These are phyloP conservation scores for Myotis daubentonii DNA, from an alignment of 2,797 vertebrate species.

Conservation along the genomic window DNA sequence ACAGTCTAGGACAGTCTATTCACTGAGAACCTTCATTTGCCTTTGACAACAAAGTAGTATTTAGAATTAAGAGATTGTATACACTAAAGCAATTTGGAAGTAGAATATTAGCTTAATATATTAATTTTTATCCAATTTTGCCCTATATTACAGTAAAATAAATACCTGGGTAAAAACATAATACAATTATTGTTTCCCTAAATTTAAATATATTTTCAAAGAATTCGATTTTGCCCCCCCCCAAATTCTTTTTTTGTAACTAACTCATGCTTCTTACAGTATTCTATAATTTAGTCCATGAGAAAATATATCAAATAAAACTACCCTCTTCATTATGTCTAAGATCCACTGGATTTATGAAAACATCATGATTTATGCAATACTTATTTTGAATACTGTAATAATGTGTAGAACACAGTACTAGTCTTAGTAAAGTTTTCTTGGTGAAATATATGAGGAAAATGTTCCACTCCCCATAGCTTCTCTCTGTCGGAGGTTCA, in stretches of 20 bases:
- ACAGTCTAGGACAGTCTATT: background rate
- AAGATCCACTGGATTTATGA: background rate
- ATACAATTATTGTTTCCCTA: background rate
- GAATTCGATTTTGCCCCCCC: background rate
- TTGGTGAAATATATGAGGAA: background rate
- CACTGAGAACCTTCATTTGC: background rate
- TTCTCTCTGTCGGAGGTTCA: background rate
- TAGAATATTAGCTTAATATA: background rate
- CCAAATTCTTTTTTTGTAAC: background rate
- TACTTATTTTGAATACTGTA: background rate
- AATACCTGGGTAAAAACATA: background rate
- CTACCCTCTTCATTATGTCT: background rate
- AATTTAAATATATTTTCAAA: constrained; percentile 22
- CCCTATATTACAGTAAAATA: background rate
- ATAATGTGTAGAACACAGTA: background rate
- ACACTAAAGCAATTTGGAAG: background rate
- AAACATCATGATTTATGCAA: background rate
- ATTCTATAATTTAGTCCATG: background rate
- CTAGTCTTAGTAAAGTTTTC: background rate
- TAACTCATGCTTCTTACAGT: background rate
- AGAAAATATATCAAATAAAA: background rate
- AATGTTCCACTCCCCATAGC: background rate
- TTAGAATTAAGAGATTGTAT: background rate
- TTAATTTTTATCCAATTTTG: background rate
- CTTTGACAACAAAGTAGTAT: background rate